Evolutionary conservation across 1,140 invertebrate species (phyloP).

Genomic region (Antheraea pernyi): DNA sequence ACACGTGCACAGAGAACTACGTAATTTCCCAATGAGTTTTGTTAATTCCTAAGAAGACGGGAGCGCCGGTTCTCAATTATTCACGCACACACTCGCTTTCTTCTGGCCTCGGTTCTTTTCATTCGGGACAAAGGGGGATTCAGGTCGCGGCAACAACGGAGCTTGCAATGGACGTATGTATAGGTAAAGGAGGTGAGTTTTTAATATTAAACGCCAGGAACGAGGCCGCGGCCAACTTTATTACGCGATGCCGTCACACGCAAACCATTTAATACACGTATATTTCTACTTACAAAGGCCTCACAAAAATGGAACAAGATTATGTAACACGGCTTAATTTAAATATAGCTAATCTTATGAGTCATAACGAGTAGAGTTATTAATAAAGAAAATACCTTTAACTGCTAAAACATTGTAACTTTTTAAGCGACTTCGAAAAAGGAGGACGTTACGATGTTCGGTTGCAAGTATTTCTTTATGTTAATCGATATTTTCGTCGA

Average conservation of each 20-base stretch:
- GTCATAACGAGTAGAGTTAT: no score
- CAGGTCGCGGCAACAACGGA: constrained; percentile 38
- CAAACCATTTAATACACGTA: not conserved
- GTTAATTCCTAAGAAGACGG: constrained; percentile 54
- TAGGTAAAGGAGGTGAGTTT: constrained; percentile 40
- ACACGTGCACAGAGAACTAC: constrained; percentile 16
- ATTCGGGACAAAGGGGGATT: constrained; percentile 66
- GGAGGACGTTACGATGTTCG: no score
- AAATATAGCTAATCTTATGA: not conserved
- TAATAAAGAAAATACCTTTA: no score
- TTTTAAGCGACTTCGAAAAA: no score
- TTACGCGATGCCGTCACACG: constrained; percentile 7
- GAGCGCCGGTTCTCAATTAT: constrained; percentile 67
- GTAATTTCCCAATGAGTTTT: constrained; percentile 58
- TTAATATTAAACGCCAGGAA: constrained; percentile 53
- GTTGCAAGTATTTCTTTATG: no score
- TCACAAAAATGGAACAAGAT: not conserved
- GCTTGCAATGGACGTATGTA: constrained; percentile 5
- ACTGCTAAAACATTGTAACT: no score
- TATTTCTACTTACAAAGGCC: not conserved
- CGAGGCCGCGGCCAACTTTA: constrained; percentile 27
- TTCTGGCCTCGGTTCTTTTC: constrained; percentile 64
- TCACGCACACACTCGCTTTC: constrained; percentile 63
- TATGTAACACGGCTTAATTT: not conserved
- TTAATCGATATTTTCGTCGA: no score